Conservation (phyloP, 2,888 invertebrate genomes). For the Microctonus aethiopoides region DNA sequence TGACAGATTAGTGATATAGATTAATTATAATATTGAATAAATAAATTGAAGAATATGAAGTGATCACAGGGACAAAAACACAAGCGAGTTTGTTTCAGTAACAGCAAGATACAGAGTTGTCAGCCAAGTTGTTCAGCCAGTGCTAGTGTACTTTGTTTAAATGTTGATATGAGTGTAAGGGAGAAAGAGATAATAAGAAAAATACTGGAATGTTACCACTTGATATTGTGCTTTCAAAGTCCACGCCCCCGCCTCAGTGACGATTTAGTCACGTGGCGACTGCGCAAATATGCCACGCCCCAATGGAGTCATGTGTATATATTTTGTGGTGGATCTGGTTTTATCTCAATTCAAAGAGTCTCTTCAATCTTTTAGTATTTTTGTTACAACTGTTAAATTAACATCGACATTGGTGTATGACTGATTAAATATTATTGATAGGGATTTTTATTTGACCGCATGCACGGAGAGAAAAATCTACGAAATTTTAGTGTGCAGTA, state of each 20-base stretch:
- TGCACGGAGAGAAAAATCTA: too few relatives aligned
- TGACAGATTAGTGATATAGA: too few relatives aligned
- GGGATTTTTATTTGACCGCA: too few relatives aligned
- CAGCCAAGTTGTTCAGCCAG: conserved; percentile 38
- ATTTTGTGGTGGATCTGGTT: conserved; percentile 8
- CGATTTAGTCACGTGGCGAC: conserved; percentile 54
- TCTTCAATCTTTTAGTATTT: conserved; percentile 33
- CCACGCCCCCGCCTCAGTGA: conserved; percentile 50
- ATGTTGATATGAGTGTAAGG: not conserved
- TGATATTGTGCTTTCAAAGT: conserved; percentile 47
- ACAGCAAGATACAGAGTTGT: not conserved
- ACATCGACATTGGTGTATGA: too few relatives aligned
- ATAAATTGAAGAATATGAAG: not conserved
- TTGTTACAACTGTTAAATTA: too few relatives aligned
- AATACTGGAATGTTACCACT: not conserved
- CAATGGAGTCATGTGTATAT: conserved; percentile 4
- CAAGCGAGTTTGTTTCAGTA: not conserved
- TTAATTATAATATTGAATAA: too few relatives aligned
- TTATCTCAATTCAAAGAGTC: too few relatives aligned
- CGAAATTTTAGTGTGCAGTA: too few relatives aligned
- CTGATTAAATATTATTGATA: too few relatives aligned
- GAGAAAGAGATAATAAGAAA: not conserved
- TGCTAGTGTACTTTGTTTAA: conserved; percentile 44
- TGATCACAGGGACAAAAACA: not conserved
- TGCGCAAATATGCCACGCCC: conserved; percentile 59